Conservation (phyloP, 2,888 invertebrate genomes). For the Mesochorus sp. region DNA sequence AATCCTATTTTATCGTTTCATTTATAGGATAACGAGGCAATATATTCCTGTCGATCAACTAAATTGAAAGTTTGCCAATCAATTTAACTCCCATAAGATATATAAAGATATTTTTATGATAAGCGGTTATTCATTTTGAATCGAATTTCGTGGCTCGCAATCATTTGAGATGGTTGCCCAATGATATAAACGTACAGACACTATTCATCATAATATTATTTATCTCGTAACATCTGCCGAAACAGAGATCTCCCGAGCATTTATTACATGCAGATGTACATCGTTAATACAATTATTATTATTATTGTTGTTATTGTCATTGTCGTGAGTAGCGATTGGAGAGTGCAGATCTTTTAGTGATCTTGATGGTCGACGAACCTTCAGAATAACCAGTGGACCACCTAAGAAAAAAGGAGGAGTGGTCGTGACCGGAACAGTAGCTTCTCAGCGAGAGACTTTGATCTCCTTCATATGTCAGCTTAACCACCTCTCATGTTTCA, state of each 20-base stretch:
- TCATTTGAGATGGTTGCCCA: not conserved
- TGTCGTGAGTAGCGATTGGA: constrained; percentile 4
- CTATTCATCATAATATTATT: constrained; percentile 26
- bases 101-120: no score
- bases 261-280: not conserved
- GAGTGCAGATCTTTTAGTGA: constrained; percentile 51
- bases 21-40: not conserved
- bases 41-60: not conserved
- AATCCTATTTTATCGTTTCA: no score
- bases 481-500: constrained; percentile 76
- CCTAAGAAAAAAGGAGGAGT: constrained; percentile 71
- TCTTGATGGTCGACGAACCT: constrained; percentile 36
- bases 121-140: no score
- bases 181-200: constrained; percentile 12
- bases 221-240: constrained; percentile 25
- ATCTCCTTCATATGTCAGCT: constrained; percentile 75
- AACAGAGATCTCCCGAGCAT: constrained; percentile 19
- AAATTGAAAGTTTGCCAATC: not conserved
- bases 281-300: constrained; percentile 16
- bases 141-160: not conserved
- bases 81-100: not conserved
- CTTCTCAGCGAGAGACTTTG: constrained; percentile 69
- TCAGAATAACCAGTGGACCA: constrained; percentile 61
- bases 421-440: constrained; percentile 69
- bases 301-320: constrained; percentile 21